Conservation (phyloP, 2,888 invertebrate species). For the Augochlorella aurata region DNA sequence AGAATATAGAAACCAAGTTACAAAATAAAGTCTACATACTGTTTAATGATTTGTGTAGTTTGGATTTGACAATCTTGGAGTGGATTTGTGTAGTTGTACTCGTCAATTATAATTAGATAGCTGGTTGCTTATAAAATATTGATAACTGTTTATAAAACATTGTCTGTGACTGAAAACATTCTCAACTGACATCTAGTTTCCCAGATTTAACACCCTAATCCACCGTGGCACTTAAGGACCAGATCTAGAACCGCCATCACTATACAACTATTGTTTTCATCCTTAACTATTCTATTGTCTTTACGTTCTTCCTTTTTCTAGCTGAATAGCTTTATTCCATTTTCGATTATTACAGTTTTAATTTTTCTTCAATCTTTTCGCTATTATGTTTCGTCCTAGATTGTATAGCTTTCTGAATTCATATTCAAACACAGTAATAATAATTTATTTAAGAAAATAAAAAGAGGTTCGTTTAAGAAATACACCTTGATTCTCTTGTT, state of each 20-base stretch:
- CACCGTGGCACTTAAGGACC: not conserved
- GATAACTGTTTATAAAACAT: not conserved
- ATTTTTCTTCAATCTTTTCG: too few species aligned
- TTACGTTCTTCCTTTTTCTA: not conserved
- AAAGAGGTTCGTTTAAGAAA: too few species aligned
- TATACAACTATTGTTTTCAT: not conserved
- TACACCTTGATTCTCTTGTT: too few species aligned
- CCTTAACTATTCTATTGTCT: not conserved
- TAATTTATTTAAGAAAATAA: too few species aligned
- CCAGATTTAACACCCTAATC: not conserved
- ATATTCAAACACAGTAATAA: too few species aligned
- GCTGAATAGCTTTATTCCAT: not conserved
- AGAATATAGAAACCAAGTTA: too few species aligned
- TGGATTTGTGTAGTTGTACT: not conserved
- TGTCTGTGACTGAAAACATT: not conserved
- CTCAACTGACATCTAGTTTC: not conserved
- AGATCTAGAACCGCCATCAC: not conserved
- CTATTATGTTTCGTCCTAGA: too few species aligned
- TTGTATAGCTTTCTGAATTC: too few species aligned
- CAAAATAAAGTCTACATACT: too few species aligned
- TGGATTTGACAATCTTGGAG: not conserved
- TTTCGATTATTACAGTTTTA: too few species aligned
- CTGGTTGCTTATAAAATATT: not conserved
- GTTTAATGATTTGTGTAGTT: too few species aligned
- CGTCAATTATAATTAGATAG: not conserved